These are phyloP conservation scores for Wasmannia auropunctata DNA, from an alignment of 1,140 invertebrate genomes.

Conservation along the genomic window DNA sequence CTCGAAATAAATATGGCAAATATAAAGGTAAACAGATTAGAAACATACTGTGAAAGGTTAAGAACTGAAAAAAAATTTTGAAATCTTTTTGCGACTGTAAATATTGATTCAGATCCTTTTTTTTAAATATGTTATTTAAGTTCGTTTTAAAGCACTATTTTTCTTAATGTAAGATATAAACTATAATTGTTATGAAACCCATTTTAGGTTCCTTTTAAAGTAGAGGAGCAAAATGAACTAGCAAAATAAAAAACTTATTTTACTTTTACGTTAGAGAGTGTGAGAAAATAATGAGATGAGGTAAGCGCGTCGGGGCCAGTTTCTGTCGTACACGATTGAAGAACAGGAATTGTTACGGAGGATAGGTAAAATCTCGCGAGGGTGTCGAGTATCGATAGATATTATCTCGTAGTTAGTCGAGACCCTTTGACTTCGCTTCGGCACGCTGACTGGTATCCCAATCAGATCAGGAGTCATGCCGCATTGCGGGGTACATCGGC, in stretches of 20 bases:
- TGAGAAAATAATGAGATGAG: neutral
- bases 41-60: neutral
- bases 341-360: neutral
- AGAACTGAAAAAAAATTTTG: neutral
- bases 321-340: neutral
- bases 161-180: neutral
- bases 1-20: neutral
- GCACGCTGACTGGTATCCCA: slow-evolving; percentile 67
- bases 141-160: neutral
- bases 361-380: neutral
- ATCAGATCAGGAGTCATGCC: slow-evolving; percentile 71
- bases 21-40: neutral
- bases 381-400: slow-evolving; percentile 17
- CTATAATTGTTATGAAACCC: neutral
- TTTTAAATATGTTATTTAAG: neutral
- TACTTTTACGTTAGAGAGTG: neutral
- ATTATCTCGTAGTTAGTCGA: slow-evolving; percentile 49
- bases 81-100: neutral
- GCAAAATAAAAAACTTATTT: neutral
- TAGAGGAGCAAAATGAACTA: neutral
- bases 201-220: neutral
- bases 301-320: neutral
- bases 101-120: neutral
- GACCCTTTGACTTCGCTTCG: slow-evolving; percentile 54
- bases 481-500: slow-evolving; percentile 69